Base-by-base conservation (phyloP, 2,113 vertebrate species). In the Saguinus imperator region DNA sequence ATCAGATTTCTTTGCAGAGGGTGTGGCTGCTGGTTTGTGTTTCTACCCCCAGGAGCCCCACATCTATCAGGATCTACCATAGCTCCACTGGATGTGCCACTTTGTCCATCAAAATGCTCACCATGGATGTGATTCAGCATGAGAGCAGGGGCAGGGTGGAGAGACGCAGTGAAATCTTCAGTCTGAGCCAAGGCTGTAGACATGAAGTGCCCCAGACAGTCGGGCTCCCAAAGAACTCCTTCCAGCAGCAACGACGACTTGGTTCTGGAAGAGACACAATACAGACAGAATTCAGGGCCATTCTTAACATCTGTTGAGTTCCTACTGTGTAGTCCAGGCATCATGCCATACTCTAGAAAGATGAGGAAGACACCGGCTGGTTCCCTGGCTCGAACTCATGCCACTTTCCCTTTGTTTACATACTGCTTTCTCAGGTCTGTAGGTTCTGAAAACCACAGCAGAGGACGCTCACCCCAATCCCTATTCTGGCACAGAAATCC, bases 191-290 rank as follows among this genome's bases (percentile, higher is more conserved):
- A 99, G 91, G 0, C 82, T 98, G 37, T 99, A 99, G 96, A 99
- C 11, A 17, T 99, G 98, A 95, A 99, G 96, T 10, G 97, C 98
- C 94, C 99, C 99, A 17, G 98, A 96, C 4, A 99, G 98, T 11
- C 98, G 98, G 85, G 98, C 98, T 94, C 98, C 98, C 0, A 61
- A 40, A 0, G 99, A 99, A 55, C 99, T 99, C 96, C 98, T 98
- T 72, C 98, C 98, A 76, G 99, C 99, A 94, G 98, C 98, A 80
- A 99, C 95, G 40, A 99, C 97, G 37, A 99, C 96, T 92, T 99
- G 98, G 37, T 96, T 99, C 99, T 99, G 98, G n/a, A 73, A 93
- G 76, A 58, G 84, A 98, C 0, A 98, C 3, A 94, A 93, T 81
- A 45, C 11, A 93, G 70, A 68, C 37, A 95, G 72, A 92, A 35